A percentile compares a stretch with the other conserved stretches of the same genome.
These are phyloP conservation scores for Zaprionus nigranus DNA, from an alignment of 1,140 invertebrate genomes.

Conservation along the genomic window DNA sequence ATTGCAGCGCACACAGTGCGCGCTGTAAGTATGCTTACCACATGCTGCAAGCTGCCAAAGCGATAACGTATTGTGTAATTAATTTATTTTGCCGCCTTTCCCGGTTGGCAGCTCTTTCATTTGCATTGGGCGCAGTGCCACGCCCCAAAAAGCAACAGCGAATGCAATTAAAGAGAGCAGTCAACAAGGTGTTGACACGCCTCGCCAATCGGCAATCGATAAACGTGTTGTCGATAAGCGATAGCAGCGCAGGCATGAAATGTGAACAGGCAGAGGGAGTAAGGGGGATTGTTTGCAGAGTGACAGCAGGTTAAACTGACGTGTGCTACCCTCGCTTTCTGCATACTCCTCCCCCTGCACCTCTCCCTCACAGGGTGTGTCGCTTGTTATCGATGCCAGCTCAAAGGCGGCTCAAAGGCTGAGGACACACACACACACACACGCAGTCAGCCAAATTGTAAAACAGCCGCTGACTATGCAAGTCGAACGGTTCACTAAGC, in stretches of 20 bases:
- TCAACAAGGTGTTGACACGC: slow-evolving; percentile 38
- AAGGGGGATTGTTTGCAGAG: not conserved
- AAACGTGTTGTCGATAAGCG: slow-evolving; percentile 6
- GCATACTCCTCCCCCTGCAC: not conserved
- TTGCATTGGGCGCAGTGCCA: slow-evolving; percentile 5
- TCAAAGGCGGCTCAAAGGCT: not conserved
- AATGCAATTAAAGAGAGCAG: slow-evolving; percentile 45
- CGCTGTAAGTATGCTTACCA: not conserved
- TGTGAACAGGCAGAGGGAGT: not conserved
- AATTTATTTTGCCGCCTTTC: slow-evolving; percentile 10
- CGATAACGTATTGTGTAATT: slow-evolving; percentile 17
- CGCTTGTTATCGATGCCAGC: slow-evolving; percentile 28
- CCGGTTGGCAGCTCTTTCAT: not conserved
- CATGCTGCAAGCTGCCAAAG: not conserved
- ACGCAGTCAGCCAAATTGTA: slow-evolving; percentile 55
- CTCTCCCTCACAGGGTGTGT: not conserved
- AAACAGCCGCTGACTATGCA: slow-evolving; percentile 60
- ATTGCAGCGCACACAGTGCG: slow-evolving; percentile 4
- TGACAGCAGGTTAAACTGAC: not conserved
- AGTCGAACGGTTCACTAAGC: slow-evolving; percentile 44
- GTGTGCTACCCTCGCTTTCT: not conserved
- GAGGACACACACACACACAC: not conserved
- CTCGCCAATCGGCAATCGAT: slow-evolving; percentile 25
- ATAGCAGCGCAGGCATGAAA: too few relatives aligned
- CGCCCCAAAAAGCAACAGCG: not conserved